A percentile compares a stretch with the other conserved stretches of the same genome.
Evolutionary conservation across 2,113 vertebrate species (phyloP).

Genomic region (Benitochromis conjunctus): DNA sequence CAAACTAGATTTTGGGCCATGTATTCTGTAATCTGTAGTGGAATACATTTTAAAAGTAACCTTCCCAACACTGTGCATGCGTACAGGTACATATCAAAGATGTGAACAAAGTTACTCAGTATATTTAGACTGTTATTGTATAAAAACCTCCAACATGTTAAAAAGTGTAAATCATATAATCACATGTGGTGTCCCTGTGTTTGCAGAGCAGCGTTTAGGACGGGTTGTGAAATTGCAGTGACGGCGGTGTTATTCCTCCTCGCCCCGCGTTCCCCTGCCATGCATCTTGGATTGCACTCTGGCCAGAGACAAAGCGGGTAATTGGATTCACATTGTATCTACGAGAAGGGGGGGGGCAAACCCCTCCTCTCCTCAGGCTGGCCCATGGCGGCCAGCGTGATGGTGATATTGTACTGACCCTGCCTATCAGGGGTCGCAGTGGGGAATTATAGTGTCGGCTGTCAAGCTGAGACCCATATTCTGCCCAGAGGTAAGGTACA

Average conservation of each 20-base stretch:
- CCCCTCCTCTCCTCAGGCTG: constrained; percentile 35
- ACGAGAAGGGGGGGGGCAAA: neutral
- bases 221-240: constrained; percentile 21
- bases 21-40: no score
- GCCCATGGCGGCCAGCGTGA: constrained; percentile 43
- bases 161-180: neutral
- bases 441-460: constrained; percentile 57
- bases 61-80: no score
- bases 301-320: constrained; percentile 49
- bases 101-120: neutral
- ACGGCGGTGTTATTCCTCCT: constrained; percentile 22
- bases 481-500: constrained; percentile 49
- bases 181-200: neutral
- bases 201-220: neutral
- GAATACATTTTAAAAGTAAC: no score
- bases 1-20: no score
- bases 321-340: constrained; percentile 61
- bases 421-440: constrained; percentile 54
- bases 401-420: constrained; percentile 64
- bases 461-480: constrained; percentile 61
- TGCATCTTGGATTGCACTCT: constrained; percentile 28
- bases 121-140: neutral
- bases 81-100: no score
- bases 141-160: neutral
- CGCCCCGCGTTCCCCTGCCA: constrained; percentile 2